Evolutionary conservation across 2,888 invertebrate genomes (phyloP), one percentile per base, ranked within the genome.

Genomic region (Frankliniella fusca): DNA sequence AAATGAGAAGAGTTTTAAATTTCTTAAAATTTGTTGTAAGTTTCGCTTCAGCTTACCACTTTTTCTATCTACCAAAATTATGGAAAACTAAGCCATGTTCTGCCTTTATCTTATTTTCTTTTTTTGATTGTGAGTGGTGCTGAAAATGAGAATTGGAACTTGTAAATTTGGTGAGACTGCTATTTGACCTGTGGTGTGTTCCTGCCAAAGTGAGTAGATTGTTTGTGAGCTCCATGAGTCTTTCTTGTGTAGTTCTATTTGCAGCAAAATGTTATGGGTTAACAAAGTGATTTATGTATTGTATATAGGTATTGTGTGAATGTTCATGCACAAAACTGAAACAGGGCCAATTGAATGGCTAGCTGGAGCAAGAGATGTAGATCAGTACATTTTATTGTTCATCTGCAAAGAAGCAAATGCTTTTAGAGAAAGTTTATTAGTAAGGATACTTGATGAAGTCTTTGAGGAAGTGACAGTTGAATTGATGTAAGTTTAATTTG

Each of bases 131-230:
- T 70, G n/a, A 8, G 7, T 8, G 9, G 11, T 23, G 23, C 23
- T 70, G 70, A 70, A 70, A 70, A n/a, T 23, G 11, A 38, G 38
- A 23, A 8, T 23, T n/a, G 70, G 70, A 38, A 38, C 38, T 18
- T 70, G 23, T 70, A 70, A 70, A 70, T 23, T 70, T 70, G 70
- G 70, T 70, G 70, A 70, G 23, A 70, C 23, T 23, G 70, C 70
- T 70, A n/a, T 23, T 23, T 23, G 23, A 70, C 23, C n/a, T 23
- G 70, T 70, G 70, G 70, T 70, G 23, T 70, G 70, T 70, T 70
- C 23, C 70, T 70, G 70, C 70, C 70, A 70, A 70, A 70, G 70
- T 23, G 23, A 23, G 70, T 70, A 70, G 23, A 70, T 8, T 23
- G 70, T 10, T n/a, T 70, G 70, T 23, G 23, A 70, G 70, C 23